Percentiles rank a stretch among this genome's conserved stretches.
Conservation (phyloP, 1,140 invertebrate species). For the Acromyrmex echinatior region DNA sequence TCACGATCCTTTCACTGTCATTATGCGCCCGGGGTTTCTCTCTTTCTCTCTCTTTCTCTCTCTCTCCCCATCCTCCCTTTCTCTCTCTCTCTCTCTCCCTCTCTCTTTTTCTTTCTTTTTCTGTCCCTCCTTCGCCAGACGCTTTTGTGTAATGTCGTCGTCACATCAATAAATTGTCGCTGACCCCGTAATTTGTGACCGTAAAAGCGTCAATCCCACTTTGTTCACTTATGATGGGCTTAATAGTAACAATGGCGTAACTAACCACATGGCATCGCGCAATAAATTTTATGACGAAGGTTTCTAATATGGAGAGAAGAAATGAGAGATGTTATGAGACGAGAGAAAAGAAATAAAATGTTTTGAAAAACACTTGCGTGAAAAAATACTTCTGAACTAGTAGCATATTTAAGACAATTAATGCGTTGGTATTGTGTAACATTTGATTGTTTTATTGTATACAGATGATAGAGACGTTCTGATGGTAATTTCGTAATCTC, state of each 20-base stretch:
- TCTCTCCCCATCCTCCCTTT: too few species aligned
- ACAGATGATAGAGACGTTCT: background rate
- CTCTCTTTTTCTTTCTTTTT: slow-evolving; percentile 77
- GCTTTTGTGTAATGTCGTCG: slow-evolving; percentile 75
- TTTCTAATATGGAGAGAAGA: background rate
- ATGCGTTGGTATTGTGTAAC: background rate
- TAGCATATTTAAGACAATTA: background rate
- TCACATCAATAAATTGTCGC: slow-evolving; percentile 48
- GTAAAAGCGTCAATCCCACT: background rate
- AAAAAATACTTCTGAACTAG: background rate
- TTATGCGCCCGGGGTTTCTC: slow-evolving; percentile 56
- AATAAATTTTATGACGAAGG: background rate
- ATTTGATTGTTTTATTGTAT: background rate
- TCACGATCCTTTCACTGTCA: slow-evolving; percentile 80
- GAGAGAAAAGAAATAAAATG: background rate
- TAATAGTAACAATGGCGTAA: slow-evolving; percentile 31
- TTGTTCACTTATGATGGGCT: background rate
- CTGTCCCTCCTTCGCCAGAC: slow-evolving; percentile 49
- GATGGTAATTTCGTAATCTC: slow-evolving; percentile 39
- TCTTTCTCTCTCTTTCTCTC: too few species aligned
- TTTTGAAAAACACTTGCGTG: background rate
- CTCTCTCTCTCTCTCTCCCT: slow-evolving; percentile 2
- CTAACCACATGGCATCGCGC: slow-evolving; percentile 1
- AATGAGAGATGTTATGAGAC: background rate
- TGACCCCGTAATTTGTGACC: slow-evolving; percentile 54